phyloP scores from a whole-genome alignment of 1,140 invertebrate species.

The Tachypleus tridentatus region DNA sequence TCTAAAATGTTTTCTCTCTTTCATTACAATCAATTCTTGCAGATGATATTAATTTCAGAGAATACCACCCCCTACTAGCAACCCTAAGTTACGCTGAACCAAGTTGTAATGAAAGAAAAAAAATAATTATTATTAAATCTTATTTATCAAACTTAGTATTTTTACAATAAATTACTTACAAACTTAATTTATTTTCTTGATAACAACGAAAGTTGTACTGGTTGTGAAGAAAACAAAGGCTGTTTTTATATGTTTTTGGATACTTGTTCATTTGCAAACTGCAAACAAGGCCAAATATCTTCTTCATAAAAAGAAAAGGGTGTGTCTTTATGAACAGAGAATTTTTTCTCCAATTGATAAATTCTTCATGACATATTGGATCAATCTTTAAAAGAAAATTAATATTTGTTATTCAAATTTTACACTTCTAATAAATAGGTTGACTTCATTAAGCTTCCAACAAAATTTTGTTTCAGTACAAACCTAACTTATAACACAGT shows the following conservation, averaged over 20 bases:
- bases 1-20: no score
- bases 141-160: no score
- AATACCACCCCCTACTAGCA: no score
- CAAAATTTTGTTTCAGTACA: not conserved
- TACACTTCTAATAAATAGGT: not conserved
- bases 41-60: no score
- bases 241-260: not conserved
- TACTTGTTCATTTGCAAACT: slow-evolving; percentile 51
- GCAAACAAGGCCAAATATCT: slow-evolving; percentile 61
- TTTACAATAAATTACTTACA: no score
- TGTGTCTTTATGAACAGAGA: slow-evolving; percentile 46
- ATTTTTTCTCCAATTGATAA: slow-evolving; percentile 52
- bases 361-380: slow-evolving; percentile 54
- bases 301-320: slow-evolving; percentile 58
- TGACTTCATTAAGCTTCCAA: not conserved
- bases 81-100: no score
- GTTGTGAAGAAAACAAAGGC: no score
- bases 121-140: no score
- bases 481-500: not conserved
- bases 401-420: not conserved
- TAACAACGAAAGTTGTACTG: no score
- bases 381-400: slow-evolving; percentile 44
- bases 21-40: no score
- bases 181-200: no score
- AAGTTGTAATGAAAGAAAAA: no score